These are phyloP conservation scores for Sycon ciliatum DNA, from an alignment of 37 sponge, comb jelly and placozoan species.

Conservation along the genomic window DNA sequence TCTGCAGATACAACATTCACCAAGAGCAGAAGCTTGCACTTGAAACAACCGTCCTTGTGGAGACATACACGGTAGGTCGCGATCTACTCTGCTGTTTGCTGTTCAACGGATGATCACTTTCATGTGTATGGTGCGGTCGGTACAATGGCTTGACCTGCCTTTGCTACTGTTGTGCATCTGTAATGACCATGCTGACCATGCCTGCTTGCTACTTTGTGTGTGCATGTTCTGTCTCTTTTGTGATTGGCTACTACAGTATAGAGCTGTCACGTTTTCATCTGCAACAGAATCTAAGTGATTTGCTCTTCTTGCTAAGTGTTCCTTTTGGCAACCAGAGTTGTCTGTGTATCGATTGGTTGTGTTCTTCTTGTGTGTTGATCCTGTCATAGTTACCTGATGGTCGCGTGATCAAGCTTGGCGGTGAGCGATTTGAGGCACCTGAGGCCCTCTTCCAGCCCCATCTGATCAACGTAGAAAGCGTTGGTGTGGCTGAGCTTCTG, in stretches of 20 bases:
- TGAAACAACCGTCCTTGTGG: slow-evolving; percentile 90
- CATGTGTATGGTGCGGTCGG: background rate
- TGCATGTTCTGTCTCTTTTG: slow-evolving; percentile 2
- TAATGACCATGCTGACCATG: background rate
- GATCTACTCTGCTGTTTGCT: background rate
- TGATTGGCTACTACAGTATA: no score
- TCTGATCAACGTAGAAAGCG: slow-evolving; percentile 87
- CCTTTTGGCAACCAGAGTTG: no score
- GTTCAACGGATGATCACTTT: background rate
- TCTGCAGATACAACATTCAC: slow-evolving; percentile 80
- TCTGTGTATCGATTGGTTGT: no score
- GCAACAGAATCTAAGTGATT: background rate
- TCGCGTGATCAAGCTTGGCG: slow-evolving; percentile 91
- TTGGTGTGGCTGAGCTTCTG: slow-evolving; percentile 90
- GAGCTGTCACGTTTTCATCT: no score
- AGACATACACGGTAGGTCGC: slow-evolving; percentile 73
- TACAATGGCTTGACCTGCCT: background rate
- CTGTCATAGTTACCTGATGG: slow-evolving; percentile 84
- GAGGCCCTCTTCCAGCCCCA: slow-evolving; percentile 98
- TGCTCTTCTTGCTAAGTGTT: background rate
- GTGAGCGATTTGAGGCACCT: slow-evolving; percentile 92
- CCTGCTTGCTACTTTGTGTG: background rate
- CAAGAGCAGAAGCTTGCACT: slow-evolving; percentile 89
- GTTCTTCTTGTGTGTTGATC: background rate
- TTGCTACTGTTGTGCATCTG: background rate